Base-by-base conservation (phyloP, 2,113 vertebrate species). In the Chloropsis cyanopogon region DNA sequence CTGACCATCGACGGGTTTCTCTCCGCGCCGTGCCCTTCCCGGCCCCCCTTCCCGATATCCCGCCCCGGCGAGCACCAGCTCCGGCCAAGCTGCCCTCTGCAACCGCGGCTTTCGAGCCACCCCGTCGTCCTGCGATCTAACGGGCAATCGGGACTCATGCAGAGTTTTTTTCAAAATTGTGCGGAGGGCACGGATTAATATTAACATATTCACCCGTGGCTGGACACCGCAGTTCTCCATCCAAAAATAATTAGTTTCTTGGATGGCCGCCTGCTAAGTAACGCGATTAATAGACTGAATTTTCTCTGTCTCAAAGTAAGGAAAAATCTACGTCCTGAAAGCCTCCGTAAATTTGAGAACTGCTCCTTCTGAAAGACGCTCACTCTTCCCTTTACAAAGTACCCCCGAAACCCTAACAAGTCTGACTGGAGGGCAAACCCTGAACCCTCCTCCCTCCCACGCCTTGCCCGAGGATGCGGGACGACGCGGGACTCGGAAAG, bases 201-300 rank as follows among this genome's bases (percentile, higher is more conserved):
- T 35, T 73, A 85, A 82, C 61, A 14, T 73, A 56, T 56, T 78
- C 70, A 75, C 85, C 73, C 65, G 1, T 1, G 56, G 82, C 82
- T 60, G 85, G 78, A 63, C 78, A 72, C 60, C 9, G 29, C 49
- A 7, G 37, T 6, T 56, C 66, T 61, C 56, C 59, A 18, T 90
- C 78, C 61, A 87, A 91, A 95, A 96, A 68, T 64, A 85, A 75
- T 56, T 71, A 22, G 19, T 39, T 59, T n/a, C 46, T 69, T 85
- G 88, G 79, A 84, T 11, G 23, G 63, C 49, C 25, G 78, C 78
- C 90, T 85, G 61, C 57, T 66, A 88, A 87, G 56, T 42, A 88
- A 92, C 3, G 23, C 35, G 50, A 29, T 61, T 61, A 76, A 71
- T 17, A 71, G 84, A 90, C 41, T 31, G 78, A 35, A 82, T 65